Conservation (phyloP, 1,140 invertebrate genomes). For the Pseudomyrmex gracilis region DNA sequence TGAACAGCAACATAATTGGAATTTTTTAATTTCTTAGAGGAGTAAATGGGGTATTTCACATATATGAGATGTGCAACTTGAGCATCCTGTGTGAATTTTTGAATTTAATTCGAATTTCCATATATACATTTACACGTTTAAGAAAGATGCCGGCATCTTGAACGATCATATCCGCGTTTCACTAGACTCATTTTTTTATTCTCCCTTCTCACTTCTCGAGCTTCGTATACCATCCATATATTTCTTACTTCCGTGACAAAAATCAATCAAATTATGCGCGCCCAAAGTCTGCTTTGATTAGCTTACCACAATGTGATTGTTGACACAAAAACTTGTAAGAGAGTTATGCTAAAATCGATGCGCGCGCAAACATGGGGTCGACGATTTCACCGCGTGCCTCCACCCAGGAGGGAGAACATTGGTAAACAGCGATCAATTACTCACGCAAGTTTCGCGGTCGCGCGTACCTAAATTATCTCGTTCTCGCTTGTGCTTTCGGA, state of each 20-base stretch:
- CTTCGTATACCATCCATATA: too few relatives aligned
- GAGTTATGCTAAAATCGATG: slow-evolving; percentile 23
- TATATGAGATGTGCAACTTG: too few relatives aligned
- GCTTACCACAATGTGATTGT: slow-evolving; percentile 2
- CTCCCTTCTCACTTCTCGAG: too few relatives aligned
- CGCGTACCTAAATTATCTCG: slow-evolving; percentile 64
- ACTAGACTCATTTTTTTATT: too few relatives aligned
- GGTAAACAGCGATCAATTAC: slow-evolving; percentile 71
- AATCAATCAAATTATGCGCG: background rate
- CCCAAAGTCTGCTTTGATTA: slow-evolving; percentile 37
- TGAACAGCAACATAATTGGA: too few relatives aligned
- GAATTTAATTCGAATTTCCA: too few relatives aligned
- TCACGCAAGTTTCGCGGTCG: slow-evolving; percentile 30
- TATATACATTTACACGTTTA: too few relatives aligned
- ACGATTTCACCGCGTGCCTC: slow-evolving; percentile 16
- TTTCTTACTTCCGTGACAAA: background rate
- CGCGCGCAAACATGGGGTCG: slow-evolving; percentile 17
- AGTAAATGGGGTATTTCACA: too few relatives aligned
- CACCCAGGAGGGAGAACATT: slow-evolving; percentile 14
- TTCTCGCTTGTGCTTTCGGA: background rate
- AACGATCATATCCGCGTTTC: too few relatives aligned
- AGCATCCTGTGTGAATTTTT: too few relatives aligned
- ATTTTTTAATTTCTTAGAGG: too few relatives aligned
- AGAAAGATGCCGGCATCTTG: too few relatives aligned
- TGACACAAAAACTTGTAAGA: slow-evolving; percentile 34